Base-by-base conservation (phyloP, 1,140 invertebrate genomes). In the Zaprionus camerounensis region DNA sequence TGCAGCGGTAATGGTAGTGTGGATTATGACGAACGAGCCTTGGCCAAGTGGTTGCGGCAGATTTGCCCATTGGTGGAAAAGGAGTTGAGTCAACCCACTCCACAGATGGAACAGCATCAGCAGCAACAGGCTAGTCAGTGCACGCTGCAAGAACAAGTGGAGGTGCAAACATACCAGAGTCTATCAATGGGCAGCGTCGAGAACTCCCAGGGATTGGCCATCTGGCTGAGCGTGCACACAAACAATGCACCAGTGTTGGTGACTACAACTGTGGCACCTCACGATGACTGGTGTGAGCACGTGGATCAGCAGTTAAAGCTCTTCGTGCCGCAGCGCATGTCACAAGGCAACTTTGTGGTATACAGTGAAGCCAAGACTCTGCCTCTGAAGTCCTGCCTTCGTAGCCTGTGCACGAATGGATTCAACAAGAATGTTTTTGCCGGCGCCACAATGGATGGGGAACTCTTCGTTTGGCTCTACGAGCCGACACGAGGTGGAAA, bases 211-310 rank as follows among this genome's bases (percentile, higher is more conserved):
- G 92, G 92, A 6, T 44, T 91, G 36, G 92, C 91, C 51, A 81
- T 76, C 38, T 92, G 92, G 92, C 64, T 92, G 9, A 76, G 88
- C 11, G 88, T 92, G 15, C 86, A 91, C 46, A 92, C 91, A 2
- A 91, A 92, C 20, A 91, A 92, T 75, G 88, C 86, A 4, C 92
- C 92, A 1, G 77, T 88, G 0, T 46, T 92, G 17, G 92, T 91
- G 12, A 66, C 76, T 44, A 91, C 85, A 26, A 85, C 87, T 1
- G 78, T 84, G 26, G 85, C 92, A 1, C 76, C 85, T 1, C 92
- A 92, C 28, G 91, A 92, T 20, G 91, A 91, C 61, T 92, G 92
- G 92, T 92, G 92, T 17, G 91, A 92, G 63, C 92, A 92, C 72
- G 72, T 92, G 24, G 78, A 91, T 26, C 90, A 92, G 66, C 71